A percentile compares a stretch with the other conserved stretches of the same genome.
phyloP scores from a whole-genome alignment of 2,888 invertebrate species.

The Myopa testacea region DNA sequence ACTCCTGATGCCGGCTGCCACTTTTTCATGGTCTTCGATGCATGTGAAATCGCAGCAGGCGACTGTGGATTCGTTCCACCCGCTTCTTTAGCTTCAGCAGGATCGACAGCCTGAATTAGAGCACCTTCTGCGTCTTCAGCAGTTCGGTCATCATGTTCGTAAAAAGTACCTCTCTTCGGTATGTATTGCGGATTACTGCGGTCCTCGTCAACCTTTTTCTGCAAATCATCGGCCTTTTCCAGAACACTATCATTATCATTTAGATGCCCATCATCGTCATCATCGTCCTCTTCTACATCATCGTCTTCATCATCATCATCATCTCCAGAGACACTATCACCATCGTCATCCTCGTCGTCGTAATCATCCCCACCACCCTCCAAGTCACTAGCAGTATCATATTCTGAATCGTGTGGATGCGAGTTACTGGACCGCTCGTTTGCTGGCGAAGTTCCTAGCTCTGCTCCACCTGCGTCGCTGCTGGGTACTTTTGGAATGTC shows the following conservation, averaged over 20 bases:
- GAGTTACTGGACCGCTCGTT: constrained; percentile 65
- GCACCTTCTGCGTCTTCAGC: constrained; percentile 63
- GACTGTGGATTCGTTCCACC: constrained; percentile 62
- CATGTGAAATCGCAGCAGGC: constrained; percentile 61
- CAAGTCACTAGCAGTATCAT: constrained; percentile 68
- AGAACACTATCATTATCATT: constrained; percentile 74
- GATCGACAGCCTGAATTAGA: constrained; percentile 41
- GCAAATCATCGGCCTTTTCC: constrained; percentile 72
- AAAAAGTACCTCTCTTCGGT: constrained; percentile 94
- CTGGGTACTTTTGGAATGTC: constrained; percentile 56
- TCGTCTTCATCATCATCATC: constrained; percentile 56
- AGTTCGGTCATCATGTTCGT: constrained; percentile 94
- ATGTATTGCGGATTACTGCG: constrained; percentile 97
- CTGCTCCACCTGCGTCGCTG: constrained; percentile 49
- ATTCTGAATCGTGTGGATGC: constrained; percentile 68
- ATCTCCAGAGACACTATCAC: constrained; percentile 56
- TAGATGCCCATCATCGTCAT: constrained; percentile 56
- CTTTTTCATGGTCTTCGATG: constrained; percentile 66
- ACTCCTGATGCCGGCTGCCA: constrained; percentile 68
- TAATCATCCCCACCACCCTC: constrained; percentile 67
- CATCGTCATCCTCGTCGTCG: constrained; percentile 59
- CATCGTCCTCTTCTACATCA: constrained; percentile 56
- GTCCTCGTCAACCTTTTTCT: constrained; percentile 90
- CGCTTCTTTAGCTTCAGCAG: constrained; percentile 60
- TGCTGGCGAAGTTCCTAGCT: constrained; percentile 64